Percentiles rank a stretch among this genome's conserved stretches.
Conservation (phyloP, 2,113 vertebrate genomes). For the Nesospiza acunhae region DNA sequence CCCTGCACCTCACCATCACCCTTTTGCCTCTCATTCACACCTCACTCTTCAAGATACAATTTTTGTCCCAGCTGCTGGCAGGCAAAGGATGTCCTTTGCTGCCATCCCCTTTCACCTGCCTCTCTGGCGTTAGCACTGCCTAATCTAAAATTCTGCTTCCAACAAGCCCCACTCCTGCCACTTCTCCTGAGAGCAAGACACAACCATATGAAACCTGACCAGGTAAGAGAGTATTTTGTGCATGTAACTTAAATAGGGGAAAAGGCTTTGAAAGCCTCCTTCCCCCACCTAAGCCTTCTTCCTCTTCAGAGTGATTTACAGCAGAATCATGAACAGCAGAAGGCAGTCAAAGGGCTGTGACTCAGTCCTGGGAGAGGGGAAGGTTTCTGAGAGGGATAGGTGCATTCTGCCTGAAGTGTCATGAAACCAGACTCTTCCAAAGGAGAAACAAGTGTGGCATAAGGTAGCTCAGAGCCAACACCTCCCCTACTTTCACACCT, state of each 20-base stretch:
- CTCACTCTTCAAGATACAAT: neutral
- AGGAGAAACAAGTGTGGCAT: neutral
- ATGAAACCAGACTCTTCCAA: neutral
- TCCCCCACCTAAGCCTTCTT: neutral
- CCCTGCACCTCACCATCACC: neutral
- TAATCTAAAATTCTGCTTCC: neutral
- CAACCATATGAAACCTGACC: neutral
- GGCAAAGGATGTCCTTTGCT: neutral
- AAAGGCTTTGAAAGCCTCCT: neutral
- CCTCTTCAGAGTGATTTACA: neutral
- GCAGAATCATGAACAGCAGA: neutral
- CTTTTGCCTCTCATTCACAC: neutral
- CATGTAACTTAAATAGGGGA: neutral
- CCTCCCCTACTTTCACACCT: neutral
- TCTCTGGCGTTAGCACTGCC: neutral
- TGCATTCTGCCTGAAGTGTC: rapidly evolving
- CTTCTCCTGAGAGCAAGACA: neutral
- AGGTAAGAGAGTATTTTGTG: neutral
- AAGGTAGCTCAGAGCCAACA: neutral
- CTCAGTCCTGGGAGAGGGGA: neutral
- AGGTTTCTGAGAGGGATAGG: neutral
- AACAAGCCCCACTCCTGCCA: neutral
- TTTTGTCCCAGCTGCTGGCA: neutral
- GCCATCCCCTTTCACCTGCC: neutral
- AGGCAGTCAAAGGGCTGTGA: neutral